A percentile compares a stretch with the other conserved stretches of the same genome.
Conservation (phyloP, 2,797 vertebrate genomes). For the Rhinichthys osculus region DNA sequence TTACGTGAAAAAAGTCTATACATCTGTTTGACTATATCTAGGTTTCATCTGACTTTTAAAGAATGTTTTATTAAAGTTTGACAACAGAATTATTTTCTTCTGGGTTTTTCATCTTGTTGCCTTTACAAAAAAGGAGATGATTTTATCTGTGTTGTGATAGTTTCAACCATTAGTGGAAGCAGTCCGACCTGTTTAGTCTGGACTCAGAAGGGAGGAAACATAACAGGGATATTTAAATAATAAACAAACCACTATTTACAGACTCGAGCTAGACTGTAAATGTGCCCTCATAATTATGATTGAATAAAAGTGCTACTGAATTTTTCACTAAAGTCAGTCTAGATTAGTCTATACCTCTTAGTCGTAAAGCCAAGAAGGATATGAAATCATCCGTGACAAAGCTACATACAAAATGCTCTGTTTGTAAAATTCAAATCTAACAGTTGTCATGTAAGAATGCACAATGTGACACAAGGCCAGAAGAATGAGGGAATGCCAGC, state of each 20-base stretch:
- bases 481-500: conserved; percentile 46
- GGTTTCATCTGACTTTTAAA: conserved; percentile 2
- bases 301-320: not conserved
- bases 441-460: conserved; percentile 42
- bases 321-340: not conserved
- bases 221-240: not conserved
- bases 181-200: not conserved
- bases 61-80: conserved; percentile 24
- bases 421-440: conserved; percentile 21
- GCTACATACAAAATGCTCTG: conserved; percentile 13
- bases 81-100: not conserved
- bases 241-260: not conserved
- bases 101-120: not conserved
- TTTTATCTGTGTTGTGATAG: not conserved
- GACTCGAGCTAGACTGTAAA: not conserved
- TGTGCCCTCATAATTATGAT: not conserved
- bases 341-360: not conserved
- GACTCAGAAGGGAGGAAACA: not conserved
- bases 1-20: not conserved
- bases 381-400: conserved; percentile 18
- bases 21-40: not conserved
- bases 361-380: conserved; percentile 17
- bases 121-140: not conserved
- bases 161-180: not conserved
- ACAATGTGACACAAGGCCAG: conserved; percentile 22